These are phyloP conservation scores for Bothrops alternatus DNA, from an alignment of 2,797 vertebrate genomes.

Conservation along the genomic window DNA sequence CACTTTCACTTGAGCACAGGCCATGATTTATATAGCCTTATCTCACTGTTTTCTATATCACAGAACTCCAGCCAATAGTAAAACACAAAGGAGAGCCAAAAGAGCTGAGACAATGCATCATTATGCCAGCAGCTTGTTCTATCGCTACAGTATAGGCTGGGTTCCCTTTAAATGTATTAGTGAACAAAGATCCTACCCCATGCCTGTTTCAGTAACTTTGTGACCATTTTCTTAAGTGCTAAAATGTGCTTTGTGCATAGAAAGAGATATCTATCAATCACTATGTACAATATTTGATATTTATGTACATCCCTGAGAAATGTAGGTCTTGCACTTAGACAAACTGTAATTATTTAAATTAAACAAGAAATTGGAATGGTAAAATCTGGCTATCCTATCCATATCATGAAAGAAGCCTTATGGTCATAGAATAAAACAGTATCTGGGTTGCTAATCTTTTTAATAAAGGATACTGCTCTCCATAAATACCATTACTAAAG, in stretches of 20 bases:
- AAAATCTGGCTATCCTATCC: not conserved
- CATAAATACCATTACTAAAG: not conserved
- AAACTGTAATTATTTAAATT: slow-evolving; percentile 2
- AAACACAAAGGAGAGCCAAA: not conserved
- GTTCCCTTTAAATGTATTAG: not conserved
- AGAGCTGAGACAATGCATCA: not conserved
- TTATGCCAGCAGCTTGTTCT: not conserved
- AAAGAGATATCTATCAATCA: not conserved
- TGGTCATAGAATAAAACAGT: not conserved
- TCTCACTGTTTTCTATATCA: not conserved
- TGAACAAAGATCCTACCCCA: not conserved
- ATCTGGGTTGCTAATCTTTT: not conserved
- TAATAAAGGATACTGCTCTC: not conserved
- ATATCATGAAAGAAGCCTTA: not conserved
- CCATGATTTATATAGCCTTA: not conserved
- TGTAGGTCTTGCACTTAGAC: not conserved
- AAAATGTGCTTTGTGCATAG: not conserved
- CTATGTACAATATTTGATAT: not conserved
- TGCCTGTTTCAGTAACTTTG: not conserved
- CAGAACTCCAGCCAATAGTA: not conserved
- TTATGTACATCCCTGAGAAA: not conserved
- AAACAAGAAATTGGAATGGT: not conserved
- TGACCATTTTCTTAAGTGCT: not conserved
- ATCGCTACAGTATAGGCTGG: not conserved
- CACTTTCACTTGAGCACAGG: not conserved